Percentiles rank a stretch among this genome's conserved stretches.
Evolutionary conservation across 2,888 invertebrate genomes (phyloP).

Genomic region (Leistus spinibarbis): DNA sequence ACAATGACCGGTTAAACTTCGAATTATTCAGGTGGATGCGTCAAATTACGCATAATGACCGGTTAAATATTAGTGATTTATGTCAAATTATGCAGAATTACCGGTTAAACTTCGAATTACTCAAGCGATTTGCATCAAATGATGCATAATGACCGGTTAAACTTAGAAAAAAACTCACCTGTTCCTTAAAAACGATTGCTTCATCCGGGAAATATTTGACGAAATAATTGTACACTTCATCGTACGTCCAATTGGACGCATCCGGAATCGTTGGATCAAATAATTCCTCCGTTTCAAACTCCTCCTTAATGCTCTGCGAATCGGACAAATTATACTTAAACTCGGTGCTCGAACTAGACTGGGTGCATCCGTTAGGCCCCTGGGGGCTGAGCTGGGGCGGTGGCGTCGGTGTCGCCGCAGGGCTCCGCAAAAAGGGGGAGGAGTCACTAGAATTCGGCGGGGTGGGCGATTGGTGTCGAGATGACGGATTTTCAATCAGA

Average conservation of each 20-base stretch:
- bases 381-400: slow-evolving; percentile 53
- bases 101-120: no score
- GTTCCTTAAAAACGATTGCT: slow-evolving; percentile 80
- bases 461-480: slow-evolving; percentile 40
- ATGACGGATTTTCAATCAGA: slow-evolving; percentile 39
- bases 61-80: no score
- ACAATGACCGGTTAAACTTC: no score
- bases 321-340: slow-evolving; percentile 35
- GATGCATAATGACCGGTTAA: no score
- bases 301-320: slow-evolving; percentile 47
- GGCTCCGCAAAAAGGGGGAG: slow-evolving; percentile 45
- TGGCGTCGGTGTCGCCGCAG: slow-evolving; percentile 50
- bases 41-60: no score
- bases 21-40: no score
- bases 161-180: slow-evolving; percentile 62
- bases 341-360: slow-evolving; percentile 40
- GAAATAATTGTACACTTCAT: slow-evolving; percentile 84
- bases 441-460: slow-evolving; percentile 45
- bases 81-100: no score
- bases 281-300: slow-evolving; percentile 51
- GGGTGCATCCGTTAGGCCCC: slow-evolving; percentile 43
- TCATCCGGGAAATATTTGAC: slow-evolving; percentile 77
- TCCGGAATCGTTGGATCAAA: slow-evolving; percentile 77
- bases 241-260: slow-evolving; percentile 79
- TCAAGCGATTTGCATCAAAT: not conserved